phyloP scores from a whole-genome alignment of 1,140 invertebrate genomes.

The Drosophila ohnishii region DNA sequence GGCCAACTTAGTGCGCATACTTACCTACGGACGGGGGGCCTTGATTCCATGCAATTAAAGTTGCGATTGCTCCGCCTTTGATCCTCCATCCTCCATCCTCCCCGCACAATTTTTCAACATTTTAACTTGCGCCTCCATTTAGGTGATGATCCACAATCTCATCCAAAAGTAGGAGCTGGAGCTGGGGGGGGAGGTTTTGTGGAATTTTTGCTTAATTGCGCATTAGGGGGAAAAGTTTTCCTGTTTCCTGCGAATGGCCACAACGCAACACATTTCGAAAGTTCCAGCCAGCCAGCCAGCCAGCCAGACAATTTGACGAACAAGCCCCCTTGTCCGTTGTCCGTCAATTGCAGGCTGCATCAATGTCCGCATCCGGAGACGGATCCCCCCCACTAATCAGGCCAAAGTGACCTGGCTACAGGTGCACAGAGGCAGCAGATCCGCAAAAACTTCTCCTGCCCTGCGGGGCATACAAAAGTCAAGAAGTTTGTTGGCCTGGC shows the following conservation, averaged over 20 bases:
- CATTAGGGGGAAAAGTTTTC: conserved; percentile 63
- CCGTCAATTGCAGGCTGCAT: conserved; percentile 47
- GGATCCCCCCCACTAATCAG: conserved; percentile 26
- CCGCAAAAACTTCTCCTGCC: conserved; percentile 33
- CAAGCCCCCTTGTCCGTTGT: conserved; percentile 11
- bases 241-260: conserved; percentile 57
- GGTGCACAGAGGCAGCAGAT: conserved; percentile 2
- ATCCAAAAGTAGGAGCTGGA: too few relatives aligned
- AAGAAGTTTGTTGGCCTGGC: conserved; percentile 64
- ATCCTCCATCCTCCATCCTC: conserved; percentile 9
- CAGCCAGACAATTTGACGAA: conserved; percentile 38
- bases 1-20: not conserved
- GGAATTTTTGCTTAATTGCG: conserved; percentile 63
- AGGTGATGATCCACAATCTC: conserved; percentile 30
- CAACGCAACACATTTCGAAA: conserved; percentile 49
- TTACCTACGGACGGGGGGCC: not conserved
- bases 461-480: conserved; percentile 57
- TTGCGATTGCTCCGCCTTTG: conserved; percentile 12
- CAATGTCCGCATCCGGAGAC: conserved; percentile 4
- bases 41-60: conserved; percentile 15
- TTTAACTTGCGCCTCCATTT: conserved; percentile 17
- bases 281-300: conserved; percentile 18
- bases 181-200: not conserved
- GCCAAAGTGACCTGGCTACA: conserved; percentile 14
- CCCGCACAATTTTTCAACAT: conserved; percentile 20